Evolutionary conservation across 2,113 vertebrate species (phyloP).

Genomic region (Mustelus asterias): DNA sequence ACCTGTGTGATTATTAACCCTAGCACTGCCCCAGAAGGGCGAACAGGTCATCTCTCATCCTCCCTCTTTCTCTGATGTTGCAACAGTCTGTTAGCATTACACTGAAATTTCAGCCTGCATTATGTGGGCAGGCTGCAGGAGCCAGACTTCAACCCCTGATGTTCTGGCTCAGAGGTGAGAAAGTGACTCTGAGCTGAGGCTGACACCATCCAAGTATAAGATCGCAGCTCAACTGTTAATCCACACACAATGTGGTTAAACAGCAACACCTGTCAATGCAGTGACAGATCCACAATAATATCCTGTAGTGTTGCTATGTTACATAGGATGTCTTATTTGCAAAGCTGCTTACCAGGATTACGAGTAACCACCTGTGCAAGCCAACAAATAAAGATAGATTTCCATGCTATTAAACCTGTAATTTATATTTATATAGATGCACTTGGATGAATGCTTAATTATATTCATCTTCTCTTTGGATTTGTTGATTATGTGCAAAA

Average conservation of each 20-base stretch:
- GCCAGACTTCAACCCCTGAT: too few species aligned
- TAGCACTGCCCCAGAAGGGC: too few species aligned
- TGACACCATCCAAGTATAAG: not conserved
- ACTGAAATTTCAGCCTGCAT: too few species aligned
- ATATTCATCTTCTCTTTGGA: not conserved
- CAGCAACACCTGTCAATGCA: not conserved
- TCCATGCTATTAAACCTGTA: not conserved
- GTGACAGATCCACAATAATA: not conserved
- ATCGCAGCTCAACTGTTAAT: not conserved
- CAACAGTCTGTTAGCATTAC: too few species aligned
- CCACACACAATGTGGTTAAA: not conserved
- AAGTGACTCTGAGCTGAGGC: too few species aligned
- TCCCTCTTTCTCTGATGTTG: too few species aligned
- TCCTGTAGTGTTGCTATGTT: not conserved
- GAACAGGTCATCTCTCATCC: too few species aligned
- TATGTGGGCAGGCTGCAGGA: too few species aligned
- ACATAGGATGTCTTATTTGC: not conserved
- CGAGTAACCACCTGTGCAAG: not conserved
- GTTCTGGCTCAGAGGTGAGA: too few species aligned
- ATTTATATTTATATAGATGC: not conserved
- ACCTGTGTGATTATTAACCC: too few species aligned
- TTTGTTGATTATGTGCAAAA: not conserved
- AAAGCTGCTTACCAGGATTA: not conserved
- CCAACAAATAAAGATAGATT: not conserved
- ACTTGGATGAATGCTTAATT: not conserved